phyloP scores from a whole-genome alignment of 2,888 invertebrate genomes.

The Drymonia ruficornis region DNA sequence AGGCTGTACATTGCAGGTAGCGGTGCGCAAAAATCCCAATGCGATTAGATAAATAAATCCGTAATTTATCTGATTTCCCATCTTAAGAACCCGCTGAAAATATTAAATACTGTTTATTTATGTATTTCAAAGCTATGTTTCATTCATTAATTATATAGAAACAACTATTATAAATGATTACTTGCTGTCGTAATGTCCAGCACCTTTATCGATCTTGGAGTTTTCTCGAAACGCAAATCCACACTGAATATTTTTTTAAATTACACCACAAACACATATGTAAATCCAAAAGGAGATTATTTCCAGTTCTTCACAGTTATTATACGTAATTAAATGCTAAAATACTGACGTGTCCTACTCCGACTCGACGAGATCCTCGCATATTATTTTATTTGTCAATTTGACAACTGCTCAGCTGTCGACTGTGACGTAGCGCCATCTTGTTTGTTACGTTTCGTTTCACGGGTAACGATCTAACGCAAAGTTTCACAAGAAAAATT shows the following conservation, averaged over 20 bases:
- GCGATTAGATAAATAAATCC: constrained; percentile 29
- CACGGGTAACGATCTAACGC: constrained; percentile 17
- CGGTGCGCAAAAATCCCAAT: constrained; percentile 41
- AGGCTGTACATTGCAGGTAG: constrained; percentile 50
- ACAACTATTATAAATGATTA: not conserved
- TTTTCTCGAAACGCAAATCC: constrained; percentile 32
- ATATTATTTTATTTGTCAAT: constrained; percentile 9
- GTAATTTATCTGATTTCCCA: constrained; percentile 41
- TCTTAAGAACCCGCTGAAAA: constrained; percentile 53
- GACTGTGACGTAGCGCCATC: constrained; percentile 35
- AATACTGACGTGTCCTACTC: constrained; percentile 73
- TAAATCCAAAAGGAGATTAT: constrained; percentile 21
- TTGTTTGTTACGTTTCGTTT: constrained; percentile 51
- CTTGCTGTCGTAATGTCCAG: constrained; percentile 11
- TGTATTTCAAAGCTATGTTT: constrained; percentile 23
- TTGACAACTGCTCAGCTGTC: constrained; percentile 53
- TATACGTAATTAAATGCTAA: constrained; percentile 26
- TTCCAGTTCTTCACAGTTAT: constrained; percentile 26
- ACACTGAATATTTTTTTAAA: constrained; percentile 14
- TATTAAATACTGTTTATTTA: constrained; percentile 20
- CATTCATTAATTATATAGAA: constrained; percentile 33
- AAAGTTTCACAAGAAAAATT: not conserved
- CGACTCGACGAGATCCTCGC: constrained; percentile 51
- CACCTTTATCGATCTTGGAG: constrained; percentile 38
- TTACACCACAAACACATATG: constrained; percentile 14